phyloP scores from a whole-genome alignment of 1,140 invertebrate genomes.

The Gonioctena quinquepunctata region DNA sequence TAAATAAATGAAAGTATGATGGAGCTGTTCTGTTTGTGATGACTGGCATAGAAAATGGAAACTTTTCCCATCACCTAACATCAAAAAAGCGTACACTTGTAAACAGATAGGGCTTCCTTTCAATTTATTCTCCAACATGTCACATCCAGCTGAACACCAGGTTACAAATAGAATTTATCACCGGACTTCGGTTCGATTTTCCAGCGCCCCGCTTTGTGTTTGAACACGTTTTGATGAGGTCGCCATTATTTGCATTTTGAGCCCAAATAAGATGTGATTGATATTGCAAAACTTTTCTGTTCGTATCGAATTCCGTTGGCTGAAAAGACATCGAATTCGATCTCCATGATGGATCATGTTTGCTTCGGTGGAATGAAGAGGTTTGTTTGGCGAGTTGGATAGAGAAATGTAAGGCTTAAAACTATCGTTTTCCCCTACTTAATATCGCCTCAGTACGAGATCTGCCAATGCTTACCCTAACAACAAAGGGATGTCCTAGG shows the following conservation, averaged over 20 bases:
- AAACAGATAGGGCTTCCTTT: too few species aligned
- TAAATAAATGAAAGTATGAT: too few species aligned
- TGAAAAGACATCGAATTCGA: not conserved
- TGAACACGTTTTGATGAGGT: not conserved
- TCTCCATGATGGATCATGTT: not conserved
- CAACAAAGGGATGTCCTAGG: too few species aligned
- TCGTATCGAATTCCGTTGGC: not conserved
- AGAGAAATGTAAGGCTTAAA: too few species aligned
- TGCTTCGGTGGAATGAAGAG: not conserved
- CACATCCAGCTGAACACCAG: not conserved
- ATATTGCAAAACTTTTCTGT: not conserved
- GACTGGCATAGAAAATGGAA: too few species aligned
- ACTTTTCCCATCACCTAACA: too few species aligned
- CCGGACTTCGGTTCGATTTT: not conserved
- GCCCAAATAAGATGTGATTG: not conserved
- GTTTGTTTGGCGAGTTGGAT: not conserved
- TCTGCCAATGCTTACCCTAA: too few species aligned
- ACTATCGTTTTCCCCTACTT: too few species aligned
- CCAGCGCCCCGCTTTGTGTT: not conserved
- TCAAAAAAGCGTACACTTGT: too few species aligned
- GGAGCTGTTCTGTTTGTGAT: too few species aligned
- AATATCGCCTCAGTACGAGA: too few species aligned
- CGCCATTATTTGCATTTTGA: not conserved
- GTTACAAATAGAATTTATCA: not conserved
- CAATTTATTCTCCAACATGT: not conserved